Conservation (phyloP, 1,140 invertebrate species). For the Eubasilissa regina region DNA sequence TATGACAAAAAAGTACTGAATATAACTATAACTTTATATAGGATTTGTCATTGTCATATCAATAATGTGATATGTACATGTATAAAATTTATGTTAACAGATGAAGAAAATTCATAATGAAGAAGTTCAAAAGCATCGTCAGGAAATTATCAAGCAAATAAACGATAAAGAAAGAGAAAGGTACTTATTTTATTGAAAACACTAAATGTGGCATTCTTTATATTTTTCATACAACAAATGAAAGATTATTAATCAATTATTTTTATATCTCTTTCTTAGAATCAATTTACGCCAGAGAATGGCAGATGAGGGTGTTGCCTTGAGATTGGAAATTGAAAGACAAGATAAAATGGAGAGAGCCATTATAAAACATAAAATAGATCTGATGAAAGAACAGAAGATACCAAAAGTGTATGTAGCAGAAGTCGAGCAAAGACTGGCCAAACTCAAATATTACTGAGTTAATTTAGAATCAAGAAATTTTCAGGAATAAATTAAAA, state of each 20-base stretch:
- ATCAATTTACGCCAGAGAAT: conserved; percentile 75
- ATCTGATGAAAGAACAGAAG: conserved; percentile 66
- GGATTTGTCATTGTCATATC: not conserved
- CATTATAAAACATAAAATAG: conserved; percentile 69
- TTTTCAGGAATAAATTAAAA: too few relatives aligned
- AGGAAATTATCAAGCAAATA: conserved; percentile 76
- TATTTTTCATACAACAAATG: too few relatives aligned
- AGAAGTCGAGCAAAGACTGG: conserved; percentile 69
- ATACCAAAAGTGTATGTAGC: conserved; percentile 69
- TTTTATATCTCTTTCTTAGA: conserved; percentile 59
- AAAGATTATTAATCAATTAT: not conserved
- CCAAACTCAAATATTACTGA: conserved; percentile 61
- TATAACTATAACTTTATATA: too few relatives aligned
- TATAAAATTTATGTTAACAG: conserved; percentile 58
- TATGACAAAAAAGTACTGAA: too few relatives aligned
- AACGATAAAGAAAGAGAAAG: conserved; percentile 79
- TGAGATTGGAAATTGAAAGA: conserved; percentile 73
- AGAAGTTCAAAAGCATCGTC: conserved; percentile 67
- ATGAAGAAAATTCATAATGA: conserved; percentile 68
- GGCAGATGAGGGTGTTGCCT: conserved; percentile 77
- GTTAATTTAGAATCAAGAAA: not conserved
- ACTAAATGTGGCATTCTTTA: too few relatives aligned
- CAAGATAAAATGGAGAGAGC: conserved; percentile 68
- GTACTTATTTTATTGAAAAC: conserved; percentile 50
- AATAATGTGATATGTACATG: not conserved